phyloP scores from a whole-genome alignment of 2,888 invertebrate genomes.

The Thysanoteuthis rhombus region DNA sequence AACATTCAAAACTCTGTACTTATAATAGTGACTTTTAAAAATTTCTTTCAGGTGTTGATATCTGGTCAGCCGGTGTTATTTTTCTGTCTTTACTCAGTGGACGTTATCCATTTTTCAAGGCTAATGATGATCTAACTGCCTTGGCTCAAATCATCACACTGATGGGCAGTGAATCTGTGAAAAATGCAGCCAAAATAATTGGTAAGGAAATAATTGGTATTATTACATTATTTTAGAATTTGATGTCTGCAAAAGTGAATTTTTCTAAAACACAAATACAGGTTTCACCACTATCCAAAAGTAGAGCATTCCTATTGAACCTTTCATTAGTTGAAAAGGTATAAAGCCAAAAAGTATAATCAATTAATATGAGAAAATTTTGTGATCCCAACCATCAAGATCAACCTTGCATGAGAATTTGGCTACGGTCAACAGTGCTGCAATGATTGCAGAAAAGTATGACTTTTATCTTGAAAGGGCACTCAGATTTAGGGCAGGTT shows the following conservation, averaged over 20 bases:
- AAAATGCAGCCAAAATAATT: constrained; percentile 76
- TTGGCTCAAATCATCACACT: constrained; percentile 84
- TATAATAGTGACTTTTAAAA: background rate
- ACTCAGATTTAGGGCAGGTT: too few species aligned
- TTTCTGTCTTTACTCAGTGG: constrained; percentile 81
- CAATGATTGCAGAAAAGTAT: too few species aligned
- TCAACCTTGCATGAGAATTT: too few species aligned
- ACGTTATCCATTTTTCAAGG: constrained; percentile 86
- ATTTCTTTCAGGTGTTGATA: constrained; percentile 77
- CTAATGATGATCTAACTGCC: constrained; percentile 81
- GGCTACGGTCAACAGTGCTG: too few species aligned
- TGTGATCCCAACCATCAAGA: too few species aligned
- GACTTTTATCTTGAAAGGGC: too few species aligned
- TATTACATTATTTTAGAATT: background rate
- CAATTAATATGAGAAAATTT: too few species aligned
- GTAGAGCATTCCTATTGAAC: too few species aligned
- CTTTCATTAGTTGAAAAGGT: too few species aligned
- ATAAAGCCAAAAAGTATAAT: too few species aligned
- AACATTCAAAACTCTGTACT: background rate
- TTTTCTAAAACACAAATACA: too few species aligned
- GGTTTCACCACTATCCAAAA: too few species aligned
- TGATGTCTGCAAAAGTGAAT: background rate
- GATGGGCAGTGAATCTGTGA: constrained; percentile 79
- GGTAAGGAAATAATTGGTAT: constrained; percentile 72
- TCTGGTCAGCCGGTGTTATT: constrained; percentile 90